Evolutionary conservation across 2,888 invertebrate species (phyloP), one percentile per base, ranked within the genome.

Genomic region (Cerastoderma edule): DNA sequence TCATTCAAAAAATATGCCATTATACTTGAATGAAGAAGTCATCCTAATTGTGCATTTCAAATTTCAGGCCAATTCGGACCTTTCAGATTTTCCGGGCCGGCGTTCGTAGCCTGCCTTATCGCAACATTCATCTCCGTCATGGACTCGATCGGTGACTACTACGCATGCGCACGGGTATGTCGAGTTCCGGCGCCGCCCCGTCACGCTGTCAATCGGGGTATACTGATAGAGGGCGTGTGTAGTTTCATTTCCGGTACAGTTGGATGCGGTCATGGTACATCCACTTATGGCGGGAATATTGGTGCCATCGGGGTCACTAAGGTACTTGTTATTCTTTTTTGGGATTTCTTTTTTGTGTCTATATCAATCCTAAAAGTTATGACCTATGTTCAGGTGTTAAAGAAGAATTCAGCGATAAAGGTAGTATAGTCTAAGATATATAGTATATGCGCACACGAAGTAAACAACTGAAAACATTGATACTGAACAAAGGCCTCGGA

Each of bases 281-380:
- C 96, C 87, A 96, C 96, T 1, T 97, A 97, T 88, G 96, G 96
- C 35, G 96, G 97, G 91, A 97, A 97, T 92, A 97, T 97, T 46
- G 97, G 97, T 0, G 96, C 97, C 0, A 96, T 97, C 84, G 97
- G 97, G 54, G 95, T 96, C 1, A 96, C 96, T 1, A 96, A 96
- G 94, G 96, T 96, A 30, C 0, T 27, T 60, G 8, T 32, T 27
- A n/a, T n/a, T n/a, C n/a, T n/a, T n/a, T n/a, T n/a, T n/a, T n/a
- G n/a, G n/a, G n/a, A n/a, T n/a, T n/a, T n/a, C n/a, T n/a, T n/a
- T n/a, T n/a, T n/a, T n/a, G n/a, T n/a, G n/a, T n/a, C n/a, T n/a
- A n/a, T n/a, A n/a, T n/a, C n/a, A n/a, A n/a, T n/a, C n/a, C n/a
- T n/a, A n/a, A n/a, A n/a, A n/a, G n/a, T n/a, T n/a, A n/a, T n/a